A percentile compares a stretch with the other conserved stretches of the same genome.
Evolutionary conservation across 2,888 invertebrate species (phyloP).

Genomic region (Leucophenga montana): DNA sequence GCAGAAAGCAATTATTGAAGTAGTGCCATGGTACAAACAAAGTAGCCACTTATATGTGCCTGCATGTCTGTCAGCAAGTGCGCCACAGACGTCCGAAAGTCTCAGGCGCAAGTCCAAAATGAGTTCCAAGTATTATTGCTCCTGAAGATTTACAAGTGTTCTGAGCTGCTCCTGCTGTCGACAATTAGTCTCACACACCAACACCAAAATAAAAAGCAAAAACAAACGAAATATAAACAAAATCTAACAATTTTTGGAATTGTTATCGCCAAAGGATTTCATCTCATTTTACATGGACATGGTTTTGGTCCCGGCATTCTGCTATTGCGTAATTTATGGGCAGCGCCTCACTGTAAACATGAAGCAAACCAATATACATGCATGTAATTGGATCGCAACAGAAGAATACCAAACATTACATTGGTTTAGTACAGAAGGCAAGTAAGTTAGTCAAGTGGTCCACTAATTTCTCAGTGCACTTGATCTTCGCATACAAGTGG

Average conservation of each 20-base stretch:
- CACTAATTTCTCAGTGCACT: conserved; percentile 27
- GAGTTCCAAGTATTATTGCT: conserved; percentile 22
- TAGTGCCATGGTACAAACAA: neutral
- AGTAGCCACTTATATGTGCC: conserved; percentile 30
- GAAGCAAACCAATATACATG: conserved; percentile 55
- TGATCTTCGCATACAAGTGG: conserved; percentile 48
- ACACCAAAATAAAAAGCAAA: too few relatives aligned
- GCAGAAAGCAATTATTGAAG: conserved; percentile 20
- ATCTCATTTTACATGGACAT: conserved; percentile 48
- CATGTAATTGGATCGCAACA: conserved; percentile 20
- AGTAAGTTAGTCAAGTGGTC: neutral
- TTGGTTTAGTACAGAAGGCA: neutral
- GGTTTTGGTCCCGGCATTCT: conserved; percentile 16
- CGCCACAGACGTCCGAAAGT: conserved; percentile 26
- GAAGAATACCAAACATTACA: conserved; percentile 6
- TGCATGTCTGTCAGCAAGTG: conserved; percentile 37
- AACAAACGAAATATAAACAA: conserved; percentile 53
- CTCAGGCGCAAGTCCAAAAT: conserved; percentile 4
- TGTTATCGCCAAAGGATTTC: conserved; percentile 59
- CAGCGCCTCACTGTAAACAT: conserved; percentile 64
- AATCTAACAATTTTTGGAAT: conserved; percentile 52
- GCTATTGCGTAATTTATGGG: conserved; percentile 61
- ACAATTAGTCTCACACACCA: conserved; percentile 57
- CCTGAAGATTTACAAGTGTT: neutral
- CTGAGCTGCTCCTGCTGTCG: conserved; percentile 27